Base-by-base conservation (phyloP, 2,113 vertebrate genomes). In the Mobula birostris region DNA sequence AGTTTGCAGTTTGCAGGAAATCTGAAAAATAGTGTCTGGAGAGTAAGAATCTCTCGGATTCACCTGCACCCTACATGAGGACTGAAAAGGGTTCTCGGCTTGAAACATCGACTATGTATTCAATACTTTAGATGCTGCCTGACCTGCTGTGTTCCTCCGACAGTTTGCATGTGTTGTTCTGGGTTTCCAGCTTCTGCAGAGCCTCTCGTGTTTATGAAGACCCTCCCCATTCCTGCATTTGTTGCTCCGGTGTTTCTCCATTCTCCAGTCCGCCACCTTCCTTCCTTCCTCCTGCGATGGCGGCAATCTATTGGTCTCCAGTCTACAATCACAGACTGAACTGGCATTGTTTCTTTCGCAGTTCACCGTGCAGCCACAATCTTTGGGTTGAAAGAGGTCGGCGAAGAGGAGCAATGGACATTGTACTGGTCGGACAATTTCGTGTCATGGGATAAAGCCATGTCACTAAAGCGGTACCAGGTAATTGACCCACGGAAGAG, bases 401-500 rank as follows among this genome's bases (percentile, higher is more conserved):
- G 58, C 9, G 96, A 97, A 0, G 97, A 36, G 36, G 36, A 36
- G 36, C 36, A 98, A 94, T 96, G 97, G 97, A 96, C 95, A 0
- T 95, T 97, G 19, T 96, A 95, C 76, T 97, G 97, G 97, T 97
- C 97, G 0, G 97, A 97, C 95, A 97, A 74, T 96, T 97, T 97
- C 0, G 95, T 98, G 94, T 97, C 97, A 1, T 95, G 98, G n/a
- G 97, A 97, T 66, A 95, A 96, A 0, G 97, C 98, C 5, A 97
- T 97, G 95, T 97, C 97, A 95, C 97, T 98, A 96, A 97, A 98
- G 96, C 96, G 95, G 63, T 97, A 97, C 95, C 97, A 97, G 97
- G 97, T 97, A 94, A 32, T 94, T 19, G 68, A 63, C 36, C 29
- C 85, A 17, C 68, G 90, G 7, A 66, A 56, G 27, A n/a, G 5